phyloP scores from a whole-genome alignment of 2,888 invertebrate species.

The Meandrusa payeni region DNA sequence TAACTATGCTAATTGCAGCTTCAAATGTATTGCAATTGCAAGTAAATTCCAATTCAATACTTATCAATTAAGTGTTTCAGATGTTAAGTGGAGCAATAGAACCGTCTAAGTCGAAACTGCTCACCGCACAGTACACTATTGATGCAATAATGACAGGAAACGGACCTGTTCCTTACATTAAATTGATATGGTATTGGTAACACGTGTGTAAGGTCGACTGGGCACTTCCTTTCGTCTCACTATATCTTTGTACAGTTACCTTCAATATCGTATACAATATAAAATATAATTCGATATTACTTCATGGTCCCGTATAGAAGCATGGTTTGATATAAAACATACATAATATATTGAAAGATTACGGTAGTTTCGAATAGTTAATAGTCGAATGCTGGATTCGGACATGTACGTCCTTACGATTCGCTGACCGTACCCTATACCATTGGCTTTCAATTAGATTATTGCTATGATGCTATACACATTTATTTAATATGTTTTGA shows the following conservation, averaged over 20 bases:
- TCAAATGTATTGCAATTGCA: no score
- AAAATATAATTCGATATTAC: conserved; percentile 6
- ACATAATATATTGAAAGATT: no score
- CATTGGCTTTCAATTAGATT: no score
- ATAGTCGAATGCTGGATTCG: no score
- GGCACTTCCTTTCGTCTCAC: conserved; percentile 36
- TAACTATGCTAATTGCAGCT: no score
- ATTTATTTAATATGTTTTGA: no score
- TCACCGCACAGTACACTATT: conserved; percentile 18
- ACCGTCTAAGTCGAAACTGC: background rate
- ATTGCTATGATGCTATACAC: no score
- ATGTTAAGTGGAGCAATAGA: conserved; percentile 2
- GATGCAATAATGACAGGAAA: conserved; percentile 57
- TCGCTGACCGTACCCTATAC: no score
- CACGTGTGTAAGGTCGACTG: conserved; percentile 40
- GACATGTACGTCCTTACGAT: no score
- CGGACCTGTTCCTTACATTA: conserved; percentile 43
- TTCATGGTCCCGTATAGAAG: background rate
- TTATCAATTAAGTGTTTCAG: conserved; percentile 12
- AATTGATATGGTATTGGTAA: conserved; percentile 46
- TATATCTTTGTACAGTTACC: conserved; percentile 6
- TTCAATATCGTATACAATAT: conserved; percentile 17
- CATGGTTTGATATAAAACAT: no score
- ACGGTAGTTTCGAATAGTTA: no score
- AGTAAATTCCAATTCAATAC: conserved; percentile 6